phyloP scores from a whole-genome alignment of 2,888 invertebrate genomes.

The Thalpophila matura region DNA sequence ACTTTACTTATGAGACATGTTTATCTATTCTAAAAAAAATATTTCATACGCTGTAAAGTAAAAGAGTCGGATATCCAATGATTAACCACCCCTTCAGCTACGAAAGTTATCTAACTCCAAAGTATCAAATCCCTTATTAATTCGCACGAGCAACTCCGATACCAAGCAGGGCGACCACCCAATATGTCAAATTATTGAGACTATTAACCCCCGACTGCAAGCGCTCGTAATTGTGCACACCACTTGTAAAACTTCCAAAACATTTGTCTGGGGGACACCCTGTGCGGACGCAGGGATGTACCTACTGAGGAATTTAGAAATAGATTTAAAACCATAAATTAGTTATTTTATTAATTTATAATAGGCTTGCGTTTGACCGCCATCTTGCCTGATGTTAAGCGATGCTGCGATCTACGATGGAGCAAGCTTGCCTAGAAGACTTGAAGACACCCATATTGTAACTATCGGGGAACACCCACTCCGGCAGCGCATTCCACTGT shows the following conservation, averaged over 20 bases:
- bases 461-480: too few species aligned
- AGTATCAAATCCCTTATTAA: slow-evolving; percentile 53
- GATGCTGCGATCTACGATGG: too few species aligned
- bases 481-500: too few species aligned
- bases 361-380: too few species aligned
- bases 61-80: slow-evolving; percentile 14
- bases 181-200: slow-evolving; percentile 77
- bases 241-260: slow-evolving; percentile 52
- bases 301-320: neutral
- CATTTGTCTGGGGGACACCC: slow-evolving; percentile 65
- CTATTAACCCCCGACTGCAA: slow-evolving; percentile 64
- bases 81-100: neutral
- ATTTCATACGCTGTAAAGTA: neutral
- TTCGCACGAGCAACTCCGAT: slow-evolving; percentile 19
- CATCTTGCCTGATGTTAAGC: too few species aligned
- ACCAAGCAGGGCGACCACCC: slow-evolving; percentile 58
- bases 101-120: slow-evolving; percentile 31
- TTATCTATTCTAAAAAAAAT: neutral
- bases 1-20: neutral
- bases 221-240: slow-evolving; percentile 59
- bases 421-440: too few species aligned
- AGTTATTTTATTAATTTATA: too few species aligned
- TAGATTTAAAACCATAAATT: too few species aligned
- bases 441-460: too few species aligned
- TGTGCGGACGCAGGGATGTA: slow-evolving; percentile 54